Percentiles rank a stretch among this genome's conserved stretches.
Evolutionary conservation across 2,113 vertebrate species (phyloP).

Genomic region (Macquaria ambigua): DNA sequence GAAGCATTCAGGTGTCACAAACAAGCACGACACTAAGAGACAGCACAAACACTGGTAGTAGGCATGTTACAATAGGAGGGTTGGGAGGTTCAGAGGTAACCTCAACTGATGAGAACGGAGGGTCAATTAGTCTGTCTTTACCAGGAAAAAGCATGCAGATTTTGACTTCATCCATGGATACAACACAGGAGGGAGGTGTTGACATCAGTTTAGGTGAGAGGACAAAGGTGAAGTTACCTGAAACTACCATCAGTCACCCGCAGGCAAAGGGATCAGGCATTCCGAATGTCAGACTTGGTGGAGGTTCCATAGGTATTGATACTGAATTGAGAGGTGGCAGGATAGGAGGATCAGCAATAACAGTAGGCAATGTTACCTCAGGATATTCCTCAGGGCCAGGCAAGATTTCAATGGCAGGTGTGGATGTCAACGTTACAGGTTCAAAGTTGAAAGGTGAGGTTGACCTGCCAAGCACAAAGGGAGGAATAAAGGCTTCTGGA

Average conservation of each 20-base stretch:
- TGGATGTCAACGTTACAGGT: constrained; percentile 69
- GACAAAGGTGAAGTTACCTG: constrained; percentile 57
- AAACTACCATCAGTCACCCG: constrained; percentile 53
- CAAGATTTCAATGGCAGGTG: constrained; percentile 77
- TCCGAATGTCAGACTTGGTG: constrained; percentile 35
- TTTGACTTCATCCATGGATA: constrained; percentile 50
- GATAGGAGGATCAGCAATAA: constrained; percentile 47
- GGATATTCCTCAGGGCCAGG: constrained; percentile 42
- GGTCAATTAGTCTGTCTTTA: constrained; percentile 54
- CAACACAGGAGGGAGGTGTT: constrained; percentile 44
- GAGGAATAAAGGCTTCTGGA: constrained; percentile 36
- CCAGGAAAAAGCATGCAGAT: constrained; percentile 58
- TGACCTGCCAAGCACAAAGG: constrained; percentile 44
- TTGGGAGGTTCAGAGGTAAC: constrained; percentile 39
- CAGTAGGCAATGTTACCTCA: constrained; percentile 41
- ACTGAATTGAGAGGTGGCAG: constrained; percentile 43
- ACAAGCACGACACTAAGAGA: constrained; percentile 53
- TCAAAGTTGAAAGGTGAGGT: constrained; percentile 52
- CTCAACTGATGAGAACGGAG: constrained; percentile 55
- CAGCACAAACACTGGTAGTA: constrained; percentile 61
- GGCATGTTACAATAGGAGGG: constrained; percentile 46
- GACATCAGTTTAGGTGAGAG: constrained; percentile 44
- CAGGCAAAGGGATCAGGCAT: constrained; percentile 53
- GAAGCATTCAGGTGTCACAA: constrained; percentile 46
- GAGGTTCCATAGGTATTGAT: constrained; percentile 32